Base-by-base conservation (phyloP, 2,113 vertebrate species). In the Excalfactoria chinensis region DNA sequence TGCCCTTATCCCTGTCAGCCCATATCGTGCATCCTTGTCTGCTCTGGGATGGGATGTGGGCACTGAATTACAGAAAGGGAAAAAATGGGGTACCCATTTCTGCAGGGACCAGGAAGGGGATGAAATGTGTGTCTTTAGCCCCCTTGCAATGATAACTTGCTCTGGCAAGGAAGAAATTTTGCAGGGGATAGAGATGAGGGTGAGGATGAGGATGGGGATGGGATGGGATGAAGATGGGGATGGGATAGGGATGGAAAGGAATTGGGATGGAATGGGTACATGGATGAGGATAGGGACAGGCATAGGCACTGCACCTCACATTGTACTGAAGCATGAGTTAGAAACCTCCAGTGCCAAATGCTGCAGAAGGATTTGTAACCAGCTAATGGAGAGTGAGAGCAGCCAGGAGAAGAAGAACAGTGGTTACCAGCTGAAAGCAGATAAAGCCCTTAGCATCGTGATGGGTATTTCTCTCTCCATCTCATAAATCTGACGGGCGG, bases 281-380 rank as follows among this genome's bases (percentile, higher is more conserved):
- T 49, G 48, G 23, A 49, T 49, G 23, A 25, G 23, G 23, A 49
- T 49, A 49, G 23, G 23, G 51, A 28, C 7, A 7, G 25, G 26
- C 15, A 28, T 28, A 15, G 26, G 8, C 13, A 15, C 60, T 62
- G 60, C 15, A 40, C 12, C 41, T 87, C 46, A 62, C 0, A 0
- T 34, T 37, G 4, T 17, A 28, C 3, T 3, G 43, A 43, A 44
- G 17, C 40, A 34, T 0, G 2, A 0, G 0, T 35, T 69, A 40
- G 49, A 72, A 79, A 62, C 13, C 35, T 35, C 0, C 0, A 55
- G 15, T 34, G 23, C 84, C 23, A 59, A 62, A 44, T 32, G 23
- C 32, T 56, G 10, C 0, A 1, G 6, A 6, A 30, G 5, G 35
- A 25, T 62, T 2, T 37, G 58, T 13, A 34, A 72, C 23, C 1